Percentiles rank a stretch among this genome's conserved stretches.
Conservation (phyloP, 92 coral and sea anemone species). For the Siderastrea radians region DNA sequence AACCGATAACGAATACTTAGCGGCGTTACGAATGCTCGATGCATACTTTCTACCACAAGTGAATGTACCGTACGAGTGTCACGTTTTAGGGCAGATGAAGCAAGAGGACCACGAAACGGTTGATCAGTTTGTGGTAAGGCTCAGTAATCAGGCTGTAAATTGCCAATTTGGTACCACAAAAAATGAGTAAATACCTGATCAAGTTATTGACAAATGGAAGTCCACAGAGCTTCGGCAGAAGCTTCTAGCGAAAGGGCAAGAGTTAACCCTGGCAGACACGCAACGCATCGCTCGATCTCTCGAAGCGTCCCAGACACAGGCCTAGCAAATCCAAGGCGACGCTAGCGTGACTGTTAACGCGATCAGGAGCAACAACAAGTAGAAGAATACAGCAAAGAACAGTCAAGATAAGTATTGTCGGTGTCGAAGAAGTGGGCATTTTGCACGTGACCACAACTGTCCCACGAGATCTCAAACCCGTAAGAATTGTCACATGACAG, state of each 20-base stretch:
- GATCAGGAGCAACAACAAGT: neutral
- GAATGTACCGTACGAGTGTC: slow-evolving; percentile 25
- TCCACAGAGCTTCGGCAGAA: slow-evolving; percentile 32
- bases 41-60: slow-evolving; percentile 18
- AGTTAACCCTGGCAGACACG: slow-evolving; percentile 21
- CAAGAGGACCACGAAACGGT: slow-evolving; percentile 25
- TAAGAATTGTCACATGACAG: slow-evolving; percentile 21
- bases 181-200: slow-evolving; percentile 36
- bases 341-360: neutral
- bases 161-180: too few species aligned
- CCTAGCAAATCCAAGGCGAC: slow-evolving; percentile 13
- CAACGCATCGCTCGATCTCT: slow-evolving; percentile 36
- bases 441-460: slow-evolving; percentile 40
- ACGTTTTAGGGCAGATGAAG: slow-evolving; percentile 27
- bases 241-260: slow-evolving; percentile 33
- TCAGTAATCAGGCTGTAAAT: slow-evolving; percentile 41
- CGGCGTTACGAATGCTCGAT: too few species aligned
- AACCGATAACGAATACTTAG: neutral
- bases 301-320: slow-evolving; percentile 2
- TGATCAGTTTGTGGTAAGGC: slow-evolving; percentile 33
- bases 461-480: slow-evolving; percentile 45
- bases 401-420: slow-evolving; percentile 17
- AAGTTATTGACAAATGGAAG: slow-evolving; percentile 46
- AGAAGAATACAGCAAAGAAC: neutral
- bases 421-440: slow-evolving; percentile 29